Base-by-base conservation (phyloP, 2,888 invertebrate species). In the Drosophila subsilvestris region DNA sequence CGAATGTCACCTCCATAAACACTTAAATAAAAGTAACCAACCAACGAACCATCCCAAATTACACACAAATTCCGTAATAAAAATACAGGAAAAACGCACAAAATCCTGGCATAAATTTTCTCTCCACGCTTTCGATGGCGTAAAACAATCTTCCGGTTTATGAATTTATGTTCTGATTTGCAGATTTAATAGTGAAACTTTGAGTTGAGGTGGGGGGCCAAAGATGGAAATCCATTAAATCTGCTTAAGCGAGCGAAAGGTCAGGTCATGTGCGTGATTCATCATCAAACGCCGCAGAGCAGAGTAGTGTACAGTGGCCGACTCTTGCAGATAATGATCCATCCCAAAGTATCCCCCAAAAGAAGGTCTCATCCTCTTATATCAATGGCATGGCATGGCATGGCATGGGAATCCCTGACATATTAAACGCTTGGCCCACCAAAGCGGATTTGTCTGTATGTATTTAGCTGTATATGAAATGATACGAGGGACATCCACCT, bases 241-340 rank as follows among this genome's bases (percentile, higher is more conserved):
- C 59, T 59, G 58, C 67, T 53, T 49, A 59, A 45, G 62, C 65
- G 70, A 59, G 78, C 68, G 58, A 78, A 72, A 87, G 87, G 85
- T 82, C 84, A 87, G 87, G 85, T 82, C 84, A 79, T 78, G 75
- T 78, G 84, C 73, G 72, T 75, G 80, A 87, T 85, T 82, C 82
- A 87, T 85, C 80, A 82, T 85, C 37, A 37, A 37, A 82, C 80
- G 79, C 61, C 74, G 27, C 27, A 7, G 27, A 8, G 27, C 7
- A 1, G 8, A 27, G 27, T 8, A 27, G 27, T 4, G 27, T 8
- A 29, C 29, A 32, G 79, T 79, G 66, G 62, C 47, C 47, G 43
- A 32, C 10, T 61, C 42, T 49, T 32, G 58, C 48, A 59, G 54
- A 59, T 54, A 51, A 50, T 60, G 44, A 45, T 44, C n/a, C 51